A percentile compares a stretch with the other conserved stretches of the same genome.
Conservation (phyloP, 2,113 vertebrate genomes). For the Pogona vitticeps region DNA sequence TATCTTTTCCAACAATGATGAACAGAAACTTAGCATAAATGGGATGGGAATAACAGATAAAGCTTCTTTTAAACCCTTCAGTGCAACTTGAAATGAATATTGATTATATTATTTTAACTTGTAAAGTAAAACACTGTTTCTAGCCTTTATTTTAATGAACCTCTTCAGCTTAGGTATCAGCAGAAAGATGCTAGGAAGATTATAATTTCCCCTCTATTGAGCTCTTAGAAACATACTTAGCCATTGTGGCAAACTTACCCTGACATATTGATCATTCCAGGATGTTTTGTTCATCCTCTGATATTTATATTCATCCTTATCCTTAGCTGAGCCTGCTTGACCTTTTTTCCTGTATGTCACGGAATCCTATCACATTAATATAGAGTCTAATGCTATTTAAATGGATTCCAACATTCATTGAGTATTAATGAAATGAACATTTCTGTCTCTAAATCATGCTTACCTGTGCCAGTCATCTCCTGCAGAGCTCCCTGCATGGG, state of each 20-base stretch:
- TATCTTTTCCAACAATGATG: not conserved
- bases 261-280: conserved; percentile 47
- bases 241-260: conserved; percentile 26
- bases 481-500: not conserved
- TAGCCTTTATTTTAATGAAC: conserved; percentile 40
- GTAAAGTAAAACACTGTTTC: conserved; percentile 10
- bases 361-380: conserved; percentile 39
- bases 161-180: conserved; percentile 31
- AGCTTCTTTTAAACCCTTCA: conserved; percentile 42
- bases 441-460: conserved; percentile 1
- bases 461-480: not conserved
- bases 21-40: not conserved
- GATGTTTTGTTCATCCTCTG: conserved; percentile 31
- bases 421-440: conserved; percentile 12
- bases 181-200: conserved; percentile 14
- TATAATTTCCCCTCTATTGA: conserved; percentile 38
- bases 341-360: not conserved
- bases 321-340: conserved; percentile 27
- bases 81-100: conserved; percentile 45
- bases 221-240: conserved; percentile 2
- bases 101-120: conserved; percentile 30
- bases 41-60: conserved; percentile 17
- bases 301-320: conserved; percentile 45
- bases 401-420: conserved; percentile 14
- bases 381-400: conserved; percentile 16